These are phyloP conservation scores for Sesamia nonagrioides DNA, from an alignment of 1,140 invertebrate species.

Conservation along the genomic window DNA sequence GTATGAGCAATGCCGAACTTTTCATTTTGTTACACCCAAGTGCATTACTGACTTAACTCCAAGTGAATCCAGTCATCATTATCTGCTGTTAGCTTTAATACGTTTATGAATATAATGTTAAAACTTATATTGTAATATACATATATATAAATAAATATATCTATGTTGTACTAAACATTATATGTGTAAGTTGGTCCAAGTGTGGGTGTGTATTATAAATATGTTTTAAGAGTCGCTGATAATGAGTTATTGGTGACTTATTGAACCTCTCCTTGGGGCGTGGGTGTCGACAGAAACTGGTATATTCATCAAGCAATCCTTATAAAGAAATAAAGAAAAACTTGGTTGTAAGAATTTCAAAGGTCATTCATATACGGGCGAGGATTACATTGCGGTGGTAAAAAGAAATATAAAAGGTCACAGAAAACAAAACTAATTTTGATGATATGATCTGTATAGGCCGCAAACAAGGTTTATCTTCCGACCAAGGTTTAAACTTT, in stretches of 20 bases:
- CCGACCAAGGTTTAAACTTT: too few relatives aligned
- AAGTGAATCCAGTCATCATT: constrained; percentile 28
- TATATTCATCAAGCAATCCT: not conserved
- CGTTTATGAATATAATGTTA: constrained; percentile 5
- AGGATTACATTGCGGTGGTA: too few relatives aligned
- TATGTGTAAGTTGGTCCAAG: not conserved
- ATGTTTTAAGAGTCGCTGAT: not conserved
- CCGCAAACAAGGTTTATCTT: too few relatives aligned
- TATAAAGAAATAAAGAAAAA: not conserved
- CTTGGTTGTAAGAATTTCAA: not conserved
- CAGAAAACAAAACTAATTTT: too few relatives aligned
- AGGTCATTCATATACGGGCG: not conserved
- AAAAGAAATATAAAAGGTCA: too few relatives aligned
- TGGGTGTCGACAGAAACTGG: not conserved
- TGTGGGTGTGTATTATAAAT: not conserved
- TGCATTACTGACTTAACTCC: not conserved
- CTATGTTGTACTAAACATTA: too few relatives aligned
- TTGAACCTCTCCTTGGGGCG: not conserved
- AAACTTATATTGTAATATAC: not conserved
- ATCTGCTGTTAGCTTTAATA: constrained; percentile 8
- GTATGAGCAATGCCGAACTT: too few relatives aligned
- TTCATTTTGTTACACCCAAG: not conserved
- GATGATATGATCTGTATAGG: too few relatives aligned
- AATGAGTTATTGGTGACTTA: not conserved
- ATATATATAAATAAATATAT: too few relatives aligned